Conservation (phyloP, 2,113 vertebrate species). For the Cisticola juncidis region DNA sequence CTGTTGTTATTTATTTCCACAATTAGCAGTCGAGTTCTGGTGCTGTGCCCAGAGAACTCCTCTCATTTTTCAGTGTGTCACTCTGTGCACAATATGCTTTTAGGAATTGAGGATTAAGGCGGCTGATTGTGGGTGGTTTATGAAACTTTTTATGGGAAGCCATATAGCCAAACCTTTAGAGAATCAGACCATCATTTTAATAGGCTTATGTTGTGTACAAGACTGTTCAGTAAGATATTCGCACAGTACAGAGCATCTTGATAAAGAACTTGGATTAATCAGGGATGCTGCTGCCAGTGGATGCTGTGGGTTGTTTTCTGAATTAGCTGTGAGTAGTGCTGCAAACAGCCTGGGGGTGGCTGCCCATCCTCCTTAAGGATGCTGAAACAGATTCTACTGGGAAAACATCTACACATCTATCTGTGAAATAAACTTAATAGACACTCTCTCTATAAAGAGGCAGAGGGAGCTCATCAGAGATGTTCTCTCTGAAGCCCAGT, state of each 20-base stretch:
- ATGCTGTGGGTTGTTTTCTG: constrained; percentile 33
- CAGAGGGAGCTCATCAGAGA: neutral
- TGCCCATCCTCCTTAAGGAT: neutral
- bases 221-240: constrained; percentile 46
- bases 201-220: constrained; percentile 59
- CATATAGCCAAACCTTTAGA: constrained; percentile 67
- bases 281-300: constrained; percentile 27
- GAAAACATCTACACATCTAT: neutral
- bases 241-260: constrained; percentile 26
- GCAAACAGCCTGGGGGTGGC: neutral
- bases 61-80: constrained; percentile 69
- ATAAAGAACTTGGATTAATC: constrained; percentile 67
- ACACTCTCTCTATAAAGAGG: neutral
- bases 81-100: constrained; percentile 57
- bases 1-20: constrained; percentile 67
- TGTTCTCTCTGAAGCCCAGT: neutral
- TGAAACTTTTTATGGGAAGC: constrained; percentile 74
- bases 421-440: neutral
- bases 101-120: constrained; percentile 69
- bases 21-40: constrained; percentile 70
- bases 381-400: neutral
- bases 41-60: constrained; percentile 68
- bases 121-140: constrained; percentile 75
- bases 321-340: constrained; percentile 39
- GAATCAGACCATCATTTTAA: constrained; percentile 68